Percentiles rank a stretch among this genome's conserved stretches.
These are phyloP conservation scores for Pycnonotus jocosus DNA, from an alignment of 2,113 vertebrate species.

Conservation along the genomic window DNA sequence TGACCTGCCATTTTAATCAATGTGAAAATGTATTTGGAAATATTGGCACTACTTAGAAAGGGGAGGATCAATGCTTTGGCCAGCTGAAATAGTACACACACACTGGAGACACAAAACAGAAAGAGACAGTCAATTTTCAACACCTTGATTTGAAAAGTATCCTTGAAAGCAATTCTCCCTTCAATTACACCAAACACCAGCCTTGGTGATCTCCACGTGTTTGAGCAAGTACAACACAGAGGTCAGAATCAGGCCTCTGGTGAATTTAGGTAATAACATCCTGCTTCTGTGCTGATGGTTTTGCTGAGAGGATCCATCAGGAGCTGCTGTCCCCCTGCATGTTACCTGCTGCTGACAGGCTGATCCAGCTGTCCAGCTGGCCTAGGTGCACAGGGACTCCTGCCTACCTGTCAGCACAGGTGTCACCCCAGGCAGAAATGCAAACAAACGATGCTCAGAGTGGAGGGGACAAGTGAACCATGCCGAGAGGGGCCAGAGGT, in stretches of 20 bases:
- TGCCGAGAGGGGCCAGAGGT: background rate
- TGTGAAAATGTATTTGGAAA: background rate
- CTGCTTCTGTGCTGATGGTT: background rate
- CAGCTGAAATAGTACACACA: background rate
- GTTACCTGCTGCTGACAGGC: background rate
- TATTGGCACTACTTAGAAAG: background rate
- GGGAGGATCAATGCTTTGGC: background rate
- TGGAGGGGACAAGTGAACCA: background rate
- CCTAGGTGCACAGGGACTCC: background rate
- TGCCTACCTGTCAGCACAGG: conserved; percentile 13
- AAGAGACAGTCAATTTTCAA: conserved; percentile 2
- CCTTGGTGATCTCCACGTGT: background rate
- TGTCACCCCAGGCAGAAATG: background rate
- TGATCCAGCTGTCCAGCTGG: background rate
- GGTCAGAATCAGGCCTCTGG: rapidly evolving
- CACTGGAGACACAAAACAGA: background rate
- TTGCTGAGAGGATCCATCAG: conserved; percentile 23
- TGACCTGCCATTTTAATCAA: background rate
- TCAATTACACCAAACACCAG: background rate
- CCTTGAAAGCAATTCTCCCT: background rate
- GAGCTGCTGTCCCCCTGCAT: background rate
- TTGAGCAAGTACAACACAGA: background rate
- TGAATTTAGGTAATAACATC: background rate
- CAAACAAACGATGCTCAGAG: background rate
- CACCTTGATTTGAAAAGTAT: background rate